Base-by-base conservation (phyloP, 2,797 vertebrate genomes). In the Enteromius unitaeniatus region DNA sequence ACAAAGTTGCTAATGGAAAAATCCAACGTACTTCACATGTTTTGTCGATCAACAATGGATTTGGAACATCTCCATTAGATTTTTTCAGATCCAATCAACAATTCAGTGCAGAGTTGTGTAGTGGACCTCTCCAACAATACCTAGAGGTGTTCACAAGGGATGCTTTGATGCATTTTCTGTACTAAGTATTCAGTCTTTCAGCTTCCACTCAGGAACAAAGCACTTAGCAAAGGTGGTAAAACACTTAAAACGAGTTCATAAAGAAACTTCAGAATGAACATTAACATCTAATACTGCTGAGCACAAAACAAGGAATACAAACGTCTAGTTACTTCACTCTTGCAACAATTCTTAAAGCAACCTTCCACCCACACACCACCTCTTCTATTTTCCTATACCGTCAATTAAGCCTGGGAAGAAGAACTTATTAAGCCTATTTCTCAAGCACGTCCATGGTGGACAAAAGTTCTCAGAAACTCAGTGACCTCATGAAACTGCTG, bases 341-440 rank as follows among this genome's bases (percentile, higher is more conserved):
- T 55, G 28, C 31, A 55, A 37, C 72, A 51, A 74, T 34, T 74
- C 49, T n/a, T 75, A 31, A 21, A 21, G 21, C 49, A 55, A 75
- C 19, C 72, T 11, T 37, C 49, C 45, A 73, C 70, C 49, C 72
- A 75, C 72, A 55, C 72, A 4, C 49, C 49, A 75, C 72, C 72
- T 55, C 72, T 37, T 37, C 72, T n/a, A n/a, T 34, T 55, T 74
- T n/a, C 19, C 49, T 14, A 74, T n/a, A 55, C 53, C 31, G 28
- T 34, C 55, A 75, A 75, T 76, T 58, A 76, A 58, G 53, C 40
- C 74, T 58, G 53, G 74, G 21, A n/a, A 58, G 26, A 14, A 68
- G 1, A 68, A 55, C 31, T 23, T 14, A 19, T 65, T 49, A 4
- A 8, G 42, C 47, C 26, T 23, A 26, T 49, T 37, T 15, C n/a